Evolutionary conservation across 1,140 invertebrate genomes (phyloP).

Genomic region (Rhizoglyphus robini): DNA sequence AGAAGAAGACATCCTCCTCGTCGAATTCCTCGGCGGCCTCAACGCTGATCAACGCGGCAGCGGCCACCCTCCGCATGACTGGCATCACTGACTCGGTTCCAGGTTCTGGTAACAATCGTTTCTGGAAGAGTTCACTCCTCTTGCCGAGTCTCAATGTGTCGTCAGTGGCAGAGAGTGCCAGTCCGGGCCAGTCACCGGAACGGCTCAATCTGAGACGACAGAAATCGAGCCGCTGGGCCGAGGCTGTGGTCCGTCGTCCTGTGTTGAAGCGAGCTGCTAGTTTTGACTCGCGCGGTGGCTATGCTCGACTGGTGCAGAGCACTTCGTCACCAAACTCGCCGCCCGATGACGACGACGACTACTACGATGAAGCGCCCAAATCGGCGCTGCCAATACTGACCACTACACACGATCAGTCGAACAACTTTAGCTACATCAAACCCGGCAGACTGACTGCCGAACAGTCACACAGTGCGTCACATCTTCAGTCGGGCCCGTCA

Average conservation of each 20-base stretch:
- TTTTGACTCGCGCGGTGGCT: constrained; percentile 22
- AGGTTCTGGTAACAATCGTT: neutral
- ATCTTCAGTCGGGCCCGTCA: no score
- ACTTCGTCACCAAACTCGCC: constrained; percentile 18
- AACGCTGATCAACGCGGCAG: neutral
- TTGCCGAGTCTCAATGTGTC: neutral
- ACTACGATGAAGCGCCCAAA: neutral
- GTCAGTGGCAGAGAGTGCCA: neutral
- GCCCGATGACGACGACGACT: neutral
- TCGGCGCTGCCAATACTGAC: constrained; percentile 3
- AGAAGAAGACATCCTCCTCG: constrained; percentile 5
- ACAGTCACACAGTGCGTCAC: no score
- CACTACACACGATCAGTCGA: neutral
- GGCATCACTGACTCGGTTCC: neutral
- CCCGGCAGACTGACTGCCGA: neutral
- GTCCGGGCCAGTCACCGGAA: no score
- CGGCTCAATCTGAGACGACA: neutral
- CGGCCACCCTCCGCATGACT: neutral
- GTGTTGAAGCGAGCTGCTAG: constrained; percentile 20
- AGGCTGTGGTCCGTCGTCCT: neutral
- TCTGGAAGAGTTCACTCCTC: constrained; percentile 20
- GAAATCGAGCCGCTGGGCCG: neutral
- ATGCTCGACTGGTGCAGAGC: constrained; percentile 20
- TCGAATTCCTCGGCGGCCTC: constrained; percentile 2
- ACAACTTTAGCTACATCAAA: neutral